Conservation (phyloP, 2,888 invertebrate species). For the Notocelia uddmanniana region DNA sequence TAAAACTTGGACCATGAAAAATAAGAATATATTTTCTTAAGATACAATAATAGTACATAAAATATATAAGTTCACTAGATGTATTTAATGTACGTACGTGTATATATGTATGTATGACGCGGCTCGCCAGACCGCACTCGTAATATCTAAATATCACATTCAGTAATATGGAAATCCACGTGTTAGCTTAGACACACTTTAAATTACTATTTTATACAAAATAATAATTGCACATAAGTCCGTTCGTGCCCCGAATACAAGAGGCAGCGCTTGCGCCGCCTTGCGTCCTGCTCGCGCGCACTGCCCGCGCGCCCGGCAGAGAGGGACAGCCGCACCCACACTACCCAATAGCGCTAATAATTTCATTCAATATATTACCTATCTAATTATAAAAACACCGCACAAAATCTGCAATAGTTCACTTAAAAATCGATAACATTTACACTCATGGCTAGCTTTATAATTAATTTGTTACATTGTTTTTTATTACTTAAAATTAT, state of each 20-base stretch:
- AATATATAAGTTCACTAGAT: slow-evolving; percentile 85
- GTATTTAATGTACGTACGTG: slow-evolving; percentile 79
- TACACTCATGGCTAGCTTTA: slow-evolving; percentile 86
- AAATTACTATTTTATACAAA: slow-evolving; percentile 85
- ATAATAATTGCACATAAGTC: slow-evolving; percentile 87
- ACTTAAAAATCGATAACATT: slow-evolving; percentile 85
- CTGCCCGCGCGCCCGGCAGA: slow-evolving; percentile 61
- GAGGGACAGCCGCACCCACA: slow-evolving; percentile 60
- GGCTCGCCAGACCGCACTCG: slow-evolving; percentile 77
- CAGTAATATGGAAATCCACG: slow-evolving; percentile 86
- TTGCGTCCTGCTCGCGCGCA: slow-evolving; percentile 55
- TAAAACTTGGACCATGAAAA: slow-evolving; percentile 87
- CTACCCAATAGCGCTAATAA: slow-evolving; percentile 79
- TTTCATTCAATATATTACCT: slow-evolving; percentile 87
- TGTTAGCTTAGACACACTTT: slow-evolving; percentile 84
- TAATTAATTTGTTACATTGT: slow-evolving; percentile 85
- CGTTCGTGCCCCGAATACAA: slow-evolving; percentile 71
- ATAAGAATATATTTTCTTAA: slow-evolving; percentile 86
- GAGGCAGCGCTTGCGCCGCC: slow-evolving; percentile 59
- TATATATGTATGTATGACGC: slow-evolving; percentile 63
- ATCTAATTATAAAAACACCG: slow-evolving; percentile 86
- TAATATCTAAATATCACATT: slow-evolving; percentile 87
- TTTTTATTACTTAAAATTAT: slow-evolving; percentile 80
- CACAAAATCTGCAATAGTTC: slow-evolving; percentile 84
- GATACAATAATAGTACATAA: slow-evolving; percentile 86